These are phyloP conservation scores for Buathra laborator DNA, from an alignment of 2,888 invertebrate species.

Conservation along the genomic window DNA sequence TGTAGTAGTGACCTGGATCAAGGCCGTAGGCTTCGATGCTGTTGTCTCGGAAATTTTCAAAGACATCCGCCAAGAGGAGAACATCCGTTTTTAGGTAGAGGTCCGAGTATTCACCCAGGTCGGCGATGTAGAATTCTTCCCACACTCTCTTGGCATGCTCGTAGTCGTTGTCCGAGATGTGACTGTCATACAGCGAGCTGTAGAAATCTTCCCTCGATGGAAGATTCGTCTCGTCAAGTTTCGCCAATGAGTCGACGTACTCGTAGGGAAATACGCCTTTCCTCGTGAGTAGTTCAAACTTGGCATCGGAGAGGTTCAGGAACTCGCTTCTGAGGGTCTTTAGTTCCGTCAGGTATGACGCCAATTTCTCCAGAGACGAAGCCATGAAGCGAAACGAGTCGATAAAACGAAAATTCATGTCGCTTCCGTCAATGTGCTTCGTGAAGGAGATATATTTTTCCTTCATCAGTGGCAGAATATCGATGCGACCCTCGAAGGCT, in stretches of 20 bases:
- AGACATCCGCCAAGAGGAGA: too few relatives aligned
- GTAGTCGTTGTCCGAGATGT: too few relatives aligned
- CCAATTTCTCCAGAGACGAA: constrained; percentile 74
- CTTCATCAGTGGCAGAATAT: constrained; percentile 70
- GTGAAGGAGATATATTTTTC: constrained; percentile 78
- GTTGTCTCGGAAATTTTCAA: too few relatives aligned
- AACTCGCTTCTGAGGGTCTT: constrained; percentile 56
- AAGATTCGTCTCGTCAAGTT: too few relatives aligned
- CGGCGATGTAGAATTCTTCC: too few relatives aligned
- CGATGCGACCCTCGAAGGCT: constrained; percentile 67
- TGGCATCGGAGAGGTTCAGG: constrained; percentile 39
- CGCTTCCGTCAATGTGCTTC: constrained; percentile 51
- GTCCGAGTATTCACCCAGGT: too few relatives aligned
- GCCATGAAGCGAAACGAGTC: constrained; percentile 75
- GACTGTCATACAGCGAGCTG: too few relatives aligned
- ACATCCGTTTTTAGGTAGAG: too few relatives aligned
- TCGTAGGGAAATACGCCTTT: constrained; percentile 80
- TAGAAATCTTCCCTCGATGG: too few relatives aligned
- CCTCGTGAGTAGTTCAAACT: constrained; percentile 70
- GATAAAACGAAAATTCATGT: constrained; percentile 36
- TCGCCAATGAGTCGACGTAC: constrained; percentile 73
- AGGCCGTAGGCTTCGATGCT: too few relatives aligned
- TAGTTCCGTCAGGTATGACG: constrained; percentile 67
- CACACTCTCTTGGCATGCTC: too few relatives aligned
- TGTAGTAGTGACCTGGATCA: too few relatives aligned